Evolutionary conservation across 2,797 vertebrate species (phyloP).

Genomic region (Serranus cabrilla): DNA sequence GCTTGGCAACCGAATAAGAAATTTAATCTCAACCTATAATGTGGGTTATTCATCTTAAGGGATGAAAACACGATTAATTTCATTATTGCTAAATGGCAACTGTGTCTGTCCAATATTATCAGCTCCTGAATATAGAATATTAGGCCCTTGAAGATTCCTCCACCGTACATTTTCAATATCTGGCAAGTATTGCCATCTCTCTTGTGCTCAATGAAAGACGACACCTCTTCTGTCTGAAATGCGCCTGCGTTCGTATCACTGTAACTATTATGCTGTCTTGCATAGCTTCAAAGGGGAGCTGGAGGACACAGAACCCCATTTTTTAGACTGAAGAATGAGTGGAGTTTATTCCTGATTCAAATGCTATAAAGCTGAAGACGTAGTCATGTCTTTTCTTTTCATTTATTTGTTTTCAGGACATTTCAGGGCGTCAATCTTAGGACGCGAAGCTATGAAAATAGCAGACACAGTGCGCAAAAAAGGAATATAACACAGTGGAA

Average conservation of each 20-base stretch:
- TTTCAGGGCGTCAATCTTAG: too few relatives aligned
- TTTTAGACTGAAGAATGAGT: not conserved
- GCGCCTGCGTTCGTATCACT: not conserved
- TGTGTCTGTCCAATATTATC: not conserved
- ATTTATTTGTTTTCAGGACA: too few relatives aligned
- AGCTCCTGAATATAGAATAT: too few relatives aligned
- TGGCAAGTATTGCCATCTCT: not conserved
- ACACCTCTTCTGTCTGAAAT: not conserved
- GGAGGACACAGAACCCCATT: too few relatives aligned
- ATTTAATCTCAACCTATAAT: not conserved
- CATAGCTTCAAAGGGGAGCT: not conserved
- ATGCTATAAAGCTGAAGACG: not conserved
- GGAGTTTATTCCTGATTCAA: not conserved
- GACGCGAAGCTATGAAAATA: too few relatives aligned
- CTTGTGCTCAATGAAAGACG: not conserved
- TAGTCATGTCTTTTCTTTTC: not conserved
- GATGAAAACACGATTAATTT: not conserved
- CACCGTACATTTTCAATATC: not conserved
- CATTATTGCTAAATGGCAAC: not conserved
- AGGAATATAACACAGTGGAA: too few relatives aligned
- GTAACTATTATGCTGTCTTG: not conserved
- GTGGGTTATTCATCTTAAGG: not conserved
- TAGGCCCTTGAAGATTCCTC: not conserved
- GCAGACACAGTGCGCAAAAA: too few relatives aligned
- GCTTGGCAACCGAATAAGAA: constrained; percentile 2